Evolutionary conservation across 2,888 invertebrate genomes (phyloP).

Genomic region (Heteromurus nitidus): DNA sequence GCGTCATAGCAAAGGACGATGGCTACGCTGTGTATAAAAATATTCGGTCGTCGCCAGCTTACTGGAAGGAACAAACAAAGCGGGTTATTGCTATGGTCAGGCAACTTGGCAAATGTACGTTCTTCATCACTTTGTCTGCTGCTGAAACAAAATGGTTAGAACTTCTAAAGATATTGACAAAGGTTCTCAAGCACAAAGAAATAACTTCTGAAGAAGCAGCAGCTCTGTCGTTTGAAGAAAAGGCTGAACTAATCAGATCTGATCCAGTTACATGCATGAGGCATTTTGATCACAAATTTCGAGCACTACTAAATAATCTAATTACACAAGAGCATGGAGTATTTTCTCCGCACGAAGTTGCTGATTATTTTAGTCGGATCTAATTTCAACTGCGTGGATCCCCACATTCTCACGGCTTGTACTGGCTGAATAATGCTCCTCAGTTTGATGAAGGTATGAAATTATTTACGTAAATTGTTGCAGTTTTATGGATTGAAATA

Average conservation of each 20-base stretch:
- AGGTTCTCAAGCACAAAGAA: background rate
- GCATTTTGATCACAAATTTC: conserved; percentile 38
- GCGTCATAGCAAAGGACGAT: conserved; percentile 43
- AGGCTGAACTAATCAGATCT: conserved; percentile 29
- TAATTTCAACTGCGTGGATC: conserved; percentile 63
- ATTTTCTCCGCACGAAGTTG: background rate
- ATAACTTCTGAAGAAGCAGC: conserved; percentile 18
- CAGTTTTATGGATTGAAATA: no score
- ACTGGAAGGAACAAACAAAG: conserved; percentile 44
- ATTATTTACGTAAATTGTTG: no score
- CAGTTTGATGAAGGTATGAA: background rate
- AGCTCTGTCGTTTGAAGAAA: background rate
- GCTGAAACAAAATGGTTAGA: conserved; percentile 57
- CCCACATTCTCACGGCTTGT: conserved; percentile 52
- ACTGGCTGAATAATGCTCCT: conserved; percentile 52
- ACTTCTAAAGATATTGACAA: background rate
- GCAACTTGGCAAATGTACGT: conserved; percentile 31
- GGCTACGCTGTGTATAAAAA: conserved; percentile 50
- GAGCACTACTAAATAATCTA: background rate
- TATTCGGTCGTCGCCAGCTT: conserved; percentile 47
- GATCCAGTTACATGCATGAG: conserved; percentile 54
- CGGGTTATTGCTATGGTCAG: conserved; percentile 60
- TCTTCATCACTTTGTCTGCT: conserved; percentile 58
- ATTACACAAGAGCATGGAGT: background rate
- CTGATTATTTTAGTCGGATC: background rate